Base-by-base conservation (phyloP, 2,888 invertebrate species). In the Caenorhabditis becei region DNA sequence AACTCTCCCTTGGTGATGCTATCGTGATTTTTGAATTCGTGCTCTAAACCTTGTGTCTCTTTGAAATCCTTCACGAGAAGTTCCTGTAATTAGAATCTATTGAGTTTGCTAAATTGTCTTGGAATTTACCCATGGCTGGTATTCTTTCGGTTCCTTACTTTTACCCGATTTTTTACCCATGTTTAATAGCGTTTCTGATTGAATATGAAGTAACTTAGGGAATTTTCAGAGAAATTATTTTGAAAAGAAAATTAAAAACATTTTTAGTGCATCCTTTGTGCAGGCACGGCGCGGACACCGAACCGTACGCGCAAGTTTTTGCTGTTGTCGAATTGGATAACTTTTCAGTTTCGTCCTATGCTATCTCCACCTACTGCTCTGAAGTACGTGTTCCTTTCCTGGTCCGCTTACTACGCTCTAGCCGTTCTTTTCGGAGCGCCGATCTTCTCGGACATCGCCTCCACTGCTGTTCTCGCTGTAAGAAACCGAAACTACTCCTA, bases 341-440 rank as follows among this genome's bases (percentile, higher is more conserved):
- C 23, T n/a, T n/a, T 2, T 11, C n/a, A 18, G 32, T 32, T 32
- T 32, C 32, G 32, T 44, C 65, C 11, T 56, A 77, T 77, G 75
- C 41, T 77, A 0, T n/a, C 67, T 20, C 10, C 35, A 14, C 23
- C 35, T n/a, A 16, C 35, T 16, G 61, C 61, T 35, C 16, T 14
- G 2, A 79, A 67, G 23, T 80, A 62, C 82, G 49, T 75, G 16
- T n/a, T 37, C 16, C 47, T 83, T 0, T 58, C 80, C 14, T 67
- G 62, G 53, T 35, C 41, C 2, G 14, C 61, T n/a, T 85, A 70
- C 65, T 84, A 85, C 74, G 18, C 72, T 20, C 20, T 79, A 11
- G 70, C 66, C 4, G 80, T 87, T 26, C 65, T 87, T 10, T 84
- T 88, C 51, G 88, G 88, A 2, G 88, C 88, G 23, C 88, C 86